phyloP scores from a whole-genome alignment of 2,888 invertebrate genomes.

The Bursaphelenchus okinawaensis region DNA sequence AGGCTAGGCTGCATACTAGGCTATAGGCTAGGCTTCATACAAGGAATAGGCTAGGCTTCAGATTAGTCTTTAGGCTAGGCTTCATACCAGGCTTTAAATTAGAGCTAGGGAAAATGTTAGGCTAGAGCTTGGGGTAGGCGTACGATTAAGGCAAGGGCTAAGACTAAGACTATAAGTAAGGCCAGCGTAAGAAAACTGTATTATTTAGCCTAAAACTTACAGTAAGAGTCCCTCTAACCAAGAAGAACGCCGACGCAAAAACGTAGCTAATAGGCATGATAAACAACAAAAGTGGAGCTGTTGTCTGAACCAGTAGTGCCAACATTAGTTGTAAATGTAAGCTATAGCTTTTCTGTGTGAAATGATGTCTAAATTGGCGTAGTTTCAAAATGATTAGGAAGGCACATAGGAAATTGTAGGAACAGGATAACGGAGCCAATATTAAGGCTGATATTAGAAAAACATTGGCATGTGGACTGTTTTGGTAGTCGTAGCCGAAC shows the following conservation, averaged over 20 bases:
- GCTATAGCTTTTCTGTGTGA: slow-evolving; percentile 1
- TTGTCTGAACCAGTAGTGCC: slow-evolving; percentile 12
- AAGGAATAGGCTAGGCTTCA: too few species aligned
- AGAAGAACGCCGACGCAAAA: background rate
- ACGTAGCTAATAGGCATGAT: slow-evolving; percentile 11
- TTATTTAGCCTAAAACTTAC: too few species aligned
- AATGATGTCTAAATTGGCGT: background rate
- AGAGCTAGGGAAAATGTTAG: too few species aligned
- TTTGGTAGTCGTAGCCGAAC: slow-evolving; percentile 12
- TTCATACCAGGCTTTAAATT: too few species aligned
- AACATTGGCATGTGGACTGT: slow-evolving; percentile 6
- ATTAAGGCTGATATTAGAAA: slow-evolving; percentile 1
- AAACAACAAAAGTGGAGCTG: slow-evolving; percentile 11
- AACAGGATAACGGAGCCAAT: slow-evolving; percentile 7
- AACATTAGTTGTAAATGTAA: slow-evolving; percentile 7
- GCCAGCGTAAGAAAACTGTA: too few species aligned
- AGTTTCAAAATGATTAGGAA: slow-evolving; percentile 2
- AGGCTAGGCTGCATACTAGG: too few species aligned
- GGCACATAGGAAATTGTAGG: slow-evolving; percentile 9
- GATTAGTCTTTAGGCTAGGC: too few species aligned
- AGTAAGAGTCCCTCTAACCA: background rate
- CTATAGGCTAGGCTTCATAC: too few species aligned
- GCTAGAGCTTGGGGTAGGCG: too few species aligned
- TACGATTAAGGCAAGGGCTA: too few species aligned
- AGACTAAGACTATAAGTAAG: too few species aligned